Evolutionary conservation across 2,888 invertebrate species (phyloP), one percentile per base, ranked within the genome.

Genomic region (Deroplatys truncata): DNA sequence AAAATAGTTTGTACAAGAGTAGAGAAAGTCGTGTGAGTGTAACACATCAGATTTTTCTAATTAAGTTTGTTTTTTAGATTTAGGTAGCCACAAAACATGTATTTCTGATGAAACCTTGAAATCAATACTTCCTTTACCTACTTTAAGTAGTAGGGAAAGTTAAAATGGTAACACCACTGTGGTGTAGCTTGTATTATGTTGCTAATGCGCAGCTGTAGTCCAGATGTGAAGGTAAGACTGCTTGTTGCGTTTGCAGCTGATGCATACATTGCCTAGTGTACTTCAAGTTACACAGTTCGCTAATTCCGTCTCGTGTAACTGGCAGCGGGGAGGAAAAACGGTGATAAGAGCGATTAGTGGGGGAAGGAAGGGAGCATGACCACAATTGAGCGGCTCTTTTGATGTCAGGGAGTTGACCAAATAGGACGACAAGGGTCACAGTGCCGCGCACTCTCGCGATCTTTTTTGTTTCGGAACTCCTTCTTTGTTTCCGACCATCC

Each of bases 371-470:
- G 56, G 56, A 72, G 20, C 56, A 72, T 72, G 56, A 72, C 56
- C 56, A 72, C 56, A 72, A 72, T 72, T 72, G 56, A 72, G 56
- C 56, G 56, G 56, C 56, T 72, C 56, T 72, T 72, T 72, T 72
- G 56, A 72, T 72, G 56, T 88, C 86, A 90, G 89, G 88, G 89
- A 89, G 86, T 89, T 89, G 89, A 87, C 89, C 86, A 90, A 90
- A 90, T 90, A 90, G 83, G 89, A 90, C 89, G 89, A 90, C 87
- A 89, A 86, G 82, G 87, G 87, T 87, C 87, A 83, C 35, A 43
- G 87, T 28, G 35, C 87, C 28, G 87, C 82, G 82, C 87, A 86
- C 86, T 82, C 87, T 31, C 87, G 56, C 56, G 25, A 72, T 72
- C 56, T 72, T 72, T 72, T 72, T 72, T 72, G 56, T 72, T 72